These are phyloP conservation scores for Diglossa cyanea DNA, from an alignment of 2,797 vertebrate genomes.

Conservation along the genomic window DNA sequence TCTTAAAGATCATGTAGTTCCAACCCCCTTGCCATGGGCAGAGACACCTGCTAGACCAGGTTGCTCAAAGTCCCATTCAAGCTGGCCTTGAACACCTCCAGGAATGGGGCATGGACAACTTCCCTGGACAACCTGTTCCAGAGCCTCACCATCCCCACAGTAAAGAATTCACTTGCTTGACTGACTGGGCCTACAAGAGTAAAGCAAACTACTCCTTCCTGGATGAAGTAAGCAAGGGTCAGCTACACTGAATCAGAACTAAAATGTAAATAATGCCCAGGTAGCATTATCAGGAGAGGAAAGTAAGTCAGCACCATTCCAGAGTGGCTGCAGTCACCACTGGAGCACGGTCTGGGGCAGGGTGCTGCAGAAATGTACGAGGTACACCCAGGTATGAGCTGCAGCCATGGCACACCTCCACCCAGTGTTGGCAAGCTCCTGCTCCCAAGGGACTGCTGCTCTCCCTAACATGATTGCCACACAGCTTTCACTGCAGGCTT, in stretches of 20 bases:
- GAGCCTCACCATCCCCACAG: neutral
- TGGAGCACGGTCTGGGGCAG: too few species aligned
- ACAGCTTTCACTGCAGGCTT: neutral
- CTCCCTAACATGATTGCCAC: neutral
- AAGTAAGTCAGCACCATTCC: neutral
- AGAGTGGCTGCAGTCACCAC: neutral
- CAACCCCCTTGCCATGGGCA: too few species aligned
- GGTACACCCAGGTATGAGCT: neutral
- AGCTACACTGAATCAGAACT: neutral
- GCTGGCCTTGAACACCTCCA: neutral
- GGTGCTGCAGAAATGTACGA: neutral
- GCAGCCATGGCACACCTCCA: accelerated
- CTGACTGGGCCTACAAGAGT: neutral
- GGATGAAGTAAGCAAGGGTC: neutral
- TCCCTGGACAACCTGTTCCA: neutral
- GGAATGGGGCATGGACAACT: neutral
- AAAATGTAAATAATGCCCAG: neutral
- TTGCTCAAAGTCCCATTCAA: neutral
- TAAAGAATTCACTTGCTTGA: neutral
- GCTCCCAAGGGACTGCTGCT: neutral
- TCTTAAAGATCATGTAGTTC: neutral
- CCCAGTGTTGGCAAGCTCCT: accelerated
- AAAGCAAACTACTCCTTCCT: neutral
- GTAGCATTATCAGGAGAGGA: neutral
- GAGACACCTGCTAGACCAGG: neutral